Evolutionary conservation across 1,140 invertebrate genomes (phyloP), one percentile per base, ranked within the genome.

Genomic region (Brachionus angularis): DNA sequence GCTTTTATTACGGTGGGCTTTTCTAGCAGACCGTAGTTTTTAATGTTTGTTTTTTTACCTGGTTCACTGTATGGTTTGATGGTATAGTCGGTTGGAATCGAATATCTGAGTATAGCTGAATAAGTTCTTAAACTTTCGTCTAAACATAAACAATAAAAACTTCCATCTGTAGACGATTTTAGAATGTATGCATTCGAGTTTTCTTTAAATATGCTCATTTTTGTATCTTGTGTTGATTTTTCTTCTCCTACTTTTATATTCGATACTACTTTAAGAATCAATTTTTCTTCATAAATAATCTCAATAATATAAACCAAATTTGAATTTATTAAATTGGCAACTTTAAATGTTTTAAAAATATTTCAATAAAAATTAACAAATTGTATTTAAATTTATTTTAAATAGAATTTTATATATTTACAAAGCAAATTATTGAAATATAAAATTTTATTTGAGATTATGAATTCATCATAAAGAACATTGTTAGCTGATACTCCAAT

Each of bases 11-110:
- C 62, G 14, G n/a, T 21, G 8, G 62, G 39, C 27, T 46, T 67
- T 50, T 46, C 42, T 25, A 67, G 14, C 3, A 67, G 62, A 21
- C 42, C 62, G 16, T 67, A 67, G 36, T 67, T 67, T 67, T 67
- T 67, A 21, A 67, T 50, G n/a, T 46, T 67, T n/a, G 62, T 67
- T 18, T 58, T 58, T 34, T 39, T 67, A 18, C n/a, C 2, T 34
- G 46, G 42, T 23, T 67, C 62, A 31, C 62, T 46, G 27, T 46
- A 36, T 1, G 42, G 27, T 44, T 67, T 67, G 23, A 67, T 67
- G 16, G 42, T 31, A 27, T 67, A 67, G 23, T 67, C 62, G 14
- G 46, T 46, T 14, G 62, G 62, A 7, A 46, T 46, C 10, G 14
- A 16, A 14, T 58, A 58, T 10, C 34, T n/a, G 8, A 23, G 31